Percentiles rank a stretch among this genome's conserved stretches.
These are phyloP conservation scores for Diarsia dahlii DNA, from an alignment of 2,888 invertebrate species.

Conservation along the genomic window DNA sequence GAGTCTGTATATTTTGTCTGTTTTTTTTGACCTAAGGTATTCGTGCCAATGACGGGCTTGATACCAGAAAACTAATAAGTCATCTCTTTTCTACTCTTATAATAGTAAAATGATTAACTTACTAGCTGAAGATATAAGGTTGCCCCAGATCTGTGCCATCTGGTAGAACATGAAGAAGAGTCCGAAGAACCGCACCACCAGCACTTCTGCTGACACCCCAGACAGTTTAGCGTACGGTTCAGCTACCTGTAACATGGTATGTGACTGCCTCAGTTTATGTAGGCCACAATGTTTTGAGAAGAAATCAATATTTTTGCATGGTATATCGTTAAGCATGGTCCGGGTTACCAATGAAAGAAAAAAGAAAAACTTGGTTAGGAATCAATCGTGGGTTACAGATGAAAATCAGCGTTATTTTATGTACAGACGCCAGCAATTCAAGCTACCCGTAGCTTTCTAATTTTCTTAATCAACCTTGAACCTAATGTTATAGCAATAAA, in stretches of 20 bases:
- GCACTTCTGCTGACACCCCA: conserved; percentile 93
- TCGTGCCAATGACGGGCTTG: no score
- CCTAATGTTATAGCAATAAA: no score
- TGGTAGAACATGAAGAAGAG: conserved; percentile 99
- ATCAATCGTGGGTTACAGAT: not conserved
- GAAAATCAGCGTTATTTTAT: not conserved
- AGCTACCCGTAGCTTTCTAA: no score
- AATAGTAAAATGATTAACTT: conserved; percentile 69
- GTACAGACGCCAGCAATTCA: no score
- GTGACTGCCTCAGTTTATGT: no score
- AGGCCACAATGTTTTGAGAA: no score
- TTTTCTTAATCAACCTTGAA: no score
- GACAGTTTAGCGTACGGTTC: conserved; percentile 95
- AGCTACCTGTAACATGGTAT: conserved; percentile 84
- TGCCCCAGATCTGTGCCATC: conserved; percentile 98
- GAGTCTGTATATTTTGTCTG: no score
- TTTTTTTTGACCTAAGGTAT: no score
- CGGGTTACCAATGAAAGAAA: not conserved
- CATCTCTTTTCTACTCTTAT: not conserved
- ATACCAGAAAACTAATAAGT: no score
- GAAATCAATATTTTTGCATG: no score
- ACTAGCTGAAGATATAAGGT: conserved; percentile 96
- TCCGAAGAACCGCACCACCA: conserved; percentile 98
- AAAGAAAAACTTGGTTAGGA: not conserved
- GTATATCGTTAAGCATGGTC: no score